Evolutionary conservation across 2,113 vertebrate species (phyloP).

Genomic region (Cottus gobio): DNA sequence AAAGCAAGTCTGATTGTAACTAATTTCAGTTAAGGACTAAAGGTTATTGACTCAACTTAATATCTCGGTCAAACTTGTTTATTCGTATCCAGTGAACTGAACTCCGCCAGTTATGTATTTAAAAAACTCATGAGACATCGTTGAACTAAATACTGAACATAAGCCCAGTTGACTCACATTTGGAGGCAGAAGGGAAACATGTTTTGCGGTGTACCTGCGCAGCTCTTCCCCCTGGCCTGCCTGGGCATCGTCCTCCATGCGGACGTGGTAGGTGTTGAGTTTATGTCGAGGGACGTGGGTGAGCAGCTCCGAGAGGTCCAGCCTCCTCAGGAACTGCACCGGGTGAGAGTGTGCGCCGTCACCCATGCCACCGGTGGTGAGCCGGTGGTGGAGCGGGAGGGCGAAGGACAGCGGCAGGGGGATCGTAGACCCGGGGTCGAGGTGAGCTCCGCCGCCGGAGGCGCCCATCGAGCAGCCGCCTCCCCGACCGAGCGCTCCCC

Average conservation of each 20-base stretch:
- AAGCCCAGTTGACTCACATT: background rate
- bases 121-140: background rate
- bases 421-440: constrained; percentile 85
- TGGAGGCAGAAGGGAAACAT: background rate
- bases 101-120: background rate
- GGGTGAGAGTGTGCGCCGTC: constrained; percentile 78
- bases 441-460: constrained; percentile 71
- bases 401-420: constrained; percentile 78
- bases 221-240: constrained; percentile 98
- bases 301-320: constrained; percentile 97
- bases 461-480: constrained; percentile 74
- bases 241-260: constrained; percentile 98
- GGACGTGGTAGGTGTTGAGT: constrained; percentile 97
- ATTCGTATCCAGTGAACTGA: background rate
- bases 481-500: constrained; percentile 81
- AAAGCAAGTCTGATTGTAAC: background rate
- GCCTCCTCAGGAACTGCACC: constrained; percentile 94
- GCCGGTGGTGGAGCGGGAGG: constrained; percentile 83
- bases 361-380: constrained; percentile 81
- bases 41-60: background rate
- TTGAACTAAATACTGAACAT: background rate
- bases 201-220: constrained; percentile 73
- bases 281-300: constrained; percentile 96
- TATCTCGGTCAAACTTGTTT: background rate
- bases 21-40: background rate